phyloP scores from a whole-genome alignment of 2,797 vertebrate species.

The Sternotherus odoratus region DNA sequence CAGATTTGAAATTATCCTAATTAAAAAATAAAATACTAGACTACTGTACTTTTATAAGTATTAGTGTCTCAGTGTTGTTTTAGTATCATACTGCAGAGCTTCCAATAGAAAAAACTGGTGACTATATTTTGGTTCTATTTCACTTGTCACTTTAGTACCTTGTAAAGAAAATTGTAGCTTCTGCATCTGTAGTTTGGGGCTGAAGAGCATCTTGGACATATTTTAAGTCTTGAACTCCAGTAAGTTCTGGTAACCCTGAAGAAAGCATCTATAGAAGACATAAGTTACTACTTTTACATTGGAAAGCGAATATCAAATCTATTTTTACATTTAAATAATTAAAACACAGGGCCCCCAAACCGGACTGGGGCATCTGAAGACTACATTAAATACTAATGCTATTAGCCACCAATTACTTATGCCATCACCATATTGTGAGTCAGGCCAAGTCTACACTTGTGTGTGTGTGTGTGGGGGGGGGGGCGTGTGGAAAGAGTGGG shows the following conservation, averaged over 20 bases:
- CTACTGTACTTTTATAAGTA: accelerated
- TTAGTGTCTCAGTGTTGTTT: not conserved
- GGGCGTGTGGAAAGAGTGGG: too few species aligned
- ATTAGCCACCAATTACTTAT: not conserved
- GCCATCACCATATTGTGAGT: not conserved
- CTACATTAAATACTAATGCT: not conserved
- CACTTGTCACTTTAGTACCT: conserved; percentile 81
- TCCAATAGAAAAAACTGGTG: not conserved
- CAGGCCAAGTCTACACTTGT: not conserved
- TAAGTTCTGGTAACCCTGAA: conserved; percentile 95
- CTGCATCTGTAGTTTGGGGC: conserved; percentile 94
- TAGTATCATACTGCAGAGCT: not conserved
- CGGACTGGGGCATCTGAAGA: not conserved
- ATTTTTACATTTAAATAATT: not conserved
- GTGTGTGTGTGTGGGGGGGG: too few species aligned
- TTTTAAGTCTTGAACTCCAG: conserved; percentile 92
- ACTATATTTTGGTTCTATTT: not conserved
- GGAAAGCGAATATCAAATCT: not conserved
- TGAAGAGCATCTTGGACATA: conserved; percentile 97
- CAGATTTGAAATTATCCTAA: too few species aligned
- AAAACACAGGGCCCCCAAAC: not conserved
- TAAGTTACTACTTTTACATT: not conserved
- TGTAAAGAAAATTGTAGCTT: conserved; percentile 98
- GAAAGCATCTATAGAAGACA: conserved; percentile 89
- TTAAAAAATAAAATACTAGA: too few species aligned